Conservation (phyloP, 2,888 invertebrate species). For the Pseudeuparius sepicola region DNA sequence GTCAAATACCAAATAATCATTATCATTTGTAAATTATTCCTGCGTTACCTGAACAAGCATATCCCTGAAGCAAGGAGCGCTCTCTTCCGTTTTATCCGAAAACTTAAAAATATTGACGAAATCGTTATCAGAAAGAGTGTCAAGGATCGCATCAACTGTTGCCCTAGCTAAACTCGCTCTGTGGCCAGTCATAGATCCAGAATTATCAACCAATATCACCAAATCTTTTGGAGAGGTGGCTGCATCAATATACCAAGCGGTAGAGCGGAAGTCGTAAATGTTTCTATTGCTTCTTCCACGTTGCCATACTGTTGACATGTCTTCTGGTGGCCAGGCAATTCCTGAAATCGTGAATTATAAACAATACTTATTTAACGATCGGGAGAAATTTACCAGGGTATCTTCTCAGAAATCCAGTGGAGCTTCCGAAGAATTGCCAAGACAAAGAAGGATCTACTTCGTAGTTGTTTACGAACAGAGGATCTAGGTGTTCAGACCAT, state of each 20-base stretch:
- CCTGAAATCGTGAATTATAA: conserved; percentile 38
- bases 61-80: conserved; percentile 85
- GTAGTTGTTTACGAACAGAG: conserved; percentile 81
- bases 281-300: conserved; percentile 68
- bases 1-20: too few relatives aligned
- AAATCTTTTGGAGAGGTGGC: conserved; percentile 97
- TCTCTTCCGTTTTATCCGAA: conserved; percentile 70
- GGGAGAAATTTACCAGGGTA: conserved; percentile 70
- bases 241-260: conserved; percentile 94
- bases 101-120: conserved; percentile 93
- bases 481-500: conserved; percentile 91
- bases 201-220: conserved; percentile 85
- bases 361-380: not conserved
- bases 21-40: too few relatives aligned
- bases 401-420: conserved; percentile 88
- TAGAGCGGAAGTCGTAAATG: conserved; percentile 88
- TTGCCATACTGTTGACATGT: conserved; percentile 45
- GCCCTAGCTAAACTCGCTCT: conserved; percentile 77
- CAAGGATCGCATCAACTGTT: conserved; percentile 81
- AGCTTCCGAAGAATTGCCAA: conserved; percentile 99
- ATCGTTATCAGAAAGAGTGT: conserved; percentile 93
- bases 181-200: conserved; percentile 80
- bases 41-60: conserved; percentile 79
- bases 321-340: conserved; percentile 77
- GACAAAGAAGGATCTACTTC: conserved; percentile 82